These are phyloP conservation scores for Lampris incognitus DNA, from an alignment of 2,113 vertebrate genomes.

Conservation along the genomic window DNA sequence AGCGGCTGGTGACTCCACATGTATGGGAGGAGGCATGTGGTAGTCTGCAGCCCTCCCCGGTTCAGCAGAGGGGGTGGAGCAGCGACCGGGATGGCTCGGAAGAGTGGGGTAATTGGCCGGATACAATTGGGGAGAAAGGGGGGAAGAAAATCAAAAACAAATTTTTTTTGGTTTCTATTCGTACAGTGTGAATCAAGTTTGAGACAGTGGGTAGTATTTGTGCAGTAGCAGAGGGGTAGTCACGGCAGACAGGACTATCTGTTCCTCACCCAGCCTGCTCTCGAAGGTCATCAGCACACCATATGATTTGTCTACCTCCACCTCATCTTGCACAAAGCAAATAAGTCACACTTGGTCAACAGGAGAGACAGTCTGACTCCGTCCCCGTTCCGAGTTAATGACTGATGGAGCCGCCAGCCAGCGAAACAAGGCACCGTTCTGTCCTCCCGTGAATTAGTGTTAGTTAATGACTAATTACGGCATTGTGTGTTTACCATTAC, in stretches of 20 bases:
- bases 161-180: too few species aligned
- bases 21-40: too few species aligned
- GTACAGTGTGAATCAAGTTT: too few species aligned
- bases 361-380: slow-evolving; percentile 58
- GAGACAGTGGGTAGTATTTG: too few species aligned
- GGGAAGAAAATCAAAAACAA: too few species aligned
- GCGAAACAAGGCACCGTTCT: slow-evolving; percentile 60
- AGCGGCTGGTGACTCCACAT: too few species aligned
- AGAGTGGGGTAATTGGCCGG: too few species aligned
- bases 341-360: slow-evolving; percentile 77
- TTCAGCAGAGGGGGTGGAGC: too few species aligned
- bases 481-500: slow-evolving; percentile 57
- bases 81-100: too few species aligned
- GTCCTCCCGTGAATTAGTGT: slow-evolving; percentile 45
- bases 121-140: too few species aligned
- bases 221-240: background rate
- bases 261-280: slow-evolving; percentile 50
- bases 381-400: slow-evolving; percentile 76
- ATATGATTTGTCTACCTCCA: slow-evolving; percentile 50
- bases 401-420: slow-evolving; percentile 65
- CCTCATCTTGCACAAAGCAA: slow-evolving; percentile 64
- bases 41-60: too few species aligned
- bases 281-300: slow-evolving; percentile 56
- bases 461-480: slow-evolving; percentile 76
- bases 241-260: slow-evolving; percentile 46